These are phyloP conservation scores for Strigops habroptila DNA, from an alignment of 2,113 vertebrate genomes.

Conservation along the genomic window DNA sequence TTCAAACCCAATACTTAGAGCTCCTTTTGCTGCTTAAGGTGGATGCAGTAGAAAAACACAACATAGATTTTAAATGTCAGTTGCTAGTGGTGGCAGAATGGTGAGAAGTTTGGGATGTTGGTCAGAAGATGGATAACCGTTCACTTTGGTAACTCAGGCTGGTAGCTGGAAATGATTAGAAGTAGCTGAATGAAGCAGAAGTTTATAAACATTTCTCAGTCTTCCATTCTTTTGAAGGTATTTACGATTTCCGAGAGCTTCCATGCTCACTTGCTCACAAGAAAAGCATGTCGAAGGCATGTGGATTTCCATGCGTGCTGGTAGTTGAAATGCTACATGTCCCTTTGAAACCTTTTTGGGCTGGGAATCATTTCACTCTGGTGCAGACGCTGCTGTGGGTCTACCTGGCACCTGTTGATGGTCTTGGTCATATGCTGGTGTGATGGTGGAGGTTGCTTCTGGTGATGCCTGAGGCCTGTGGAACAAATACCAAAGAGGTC, in stretches of 20 bases:
- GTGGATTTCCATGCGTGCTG: not conserved
- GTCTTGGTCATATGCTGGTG: fast-evolving
- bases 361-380: not conserved
- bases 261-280: not conserved
- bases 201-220: not conserved
- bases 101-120: not conserved
- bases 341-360: not conserved
- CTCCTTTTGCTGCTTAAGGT: not conserved
- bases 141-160: not conserved
- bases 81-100: not conserved
- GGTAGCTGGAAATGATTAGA: not conserved
- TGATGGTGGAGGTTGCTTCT: not conserved
- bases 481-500: not conserved
- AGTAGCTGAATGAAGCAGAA: not conserved
- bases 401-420: fast-evolving
- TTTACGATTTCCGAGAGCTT: not conserved
- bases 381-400: fast-evolving
- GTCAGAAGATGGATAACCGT: not conserved
- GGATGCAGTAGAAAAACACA: not conserved
- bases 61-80: fast-evolving
- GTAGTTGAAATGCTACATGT: not conserved
- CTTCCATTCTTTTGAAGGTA: not conserved
- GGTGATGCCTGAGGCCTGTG: not conserved
- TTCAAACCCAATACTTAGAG: not conserved
- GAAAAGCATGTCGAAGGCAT: not conserved